phyloP scores from a whole-genome alignment of 2,888 invertebrate species.

The Patella ulyssiponensis region DNA sequence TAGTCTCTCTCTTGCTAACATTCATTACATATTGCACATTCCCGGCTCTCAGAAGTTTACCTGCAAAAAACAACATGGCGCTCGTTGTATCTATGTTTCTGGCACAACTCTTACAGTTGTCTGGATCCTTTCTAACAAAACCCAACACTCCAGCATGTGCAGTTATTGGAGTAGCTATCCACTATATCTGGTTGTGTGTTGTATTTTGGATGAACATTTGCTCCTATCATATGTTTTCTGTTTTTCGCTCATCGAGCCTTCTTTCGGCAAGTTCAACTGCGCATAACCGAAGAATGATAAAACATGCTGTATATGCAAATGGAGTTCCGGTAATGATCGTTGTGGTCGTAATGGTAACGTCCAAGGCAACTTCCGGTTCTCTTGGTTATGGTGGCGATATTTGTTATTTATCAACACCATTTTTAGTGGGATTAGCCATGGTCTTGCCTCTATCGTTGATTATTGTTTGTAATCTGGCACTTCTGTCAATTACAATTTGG shows the following conservation, averaged over 20 bases:
- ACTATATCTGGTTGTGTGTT: conserved; percentile 43
- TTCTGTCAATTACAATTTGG: conserved; percentile 42
- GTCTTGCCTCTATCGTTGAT: conserved; percentile 42
- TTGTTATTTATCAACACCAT: conserved; percentile 36
- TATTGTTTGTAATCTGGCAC: conserved; percentile 41
- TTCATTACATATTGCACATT: conserved; percentile 40
- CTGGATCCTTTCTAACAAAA: conserved; percentile 24
- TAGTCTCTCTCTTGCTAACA: conserved; percentile 34
- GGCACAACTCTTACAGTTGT: conserved; percentile 37
- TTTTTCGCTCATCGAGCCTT: conserved; percentile 30
- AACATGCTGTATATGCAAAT: conserved; percentile 19
- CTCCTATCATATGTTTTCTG: conserved; percentile 46
- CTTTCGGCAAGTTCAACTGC: background rate
- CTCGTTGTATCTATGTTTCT: conserved; percentile 37
- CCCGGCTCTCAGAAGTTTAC: conserved; percentile 40
- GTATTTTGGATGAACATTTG: conserved; percentile 43
- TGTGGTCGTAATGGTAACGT: conserved; percentile 1
- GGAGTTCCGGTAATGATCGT: conserved; percentile 9
- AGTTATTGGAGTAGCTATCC: conserved; percentile 37
- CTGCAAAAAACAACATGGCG: conserved; percentile 46
- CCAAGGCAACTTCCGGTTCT: conserved; percentile 12
- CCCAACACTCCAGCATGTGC: conserved; percentile 27
- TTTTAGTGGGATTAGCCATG: conserved; percentile 39
- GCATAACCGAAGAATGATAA: conserved; percentile 10
- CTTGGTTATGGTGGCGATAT: conserved; percentile 26